phyloP scores from a whole-genome alignment of 2,113 vertebrate species.

The Propithecus coquereli region DNA sequence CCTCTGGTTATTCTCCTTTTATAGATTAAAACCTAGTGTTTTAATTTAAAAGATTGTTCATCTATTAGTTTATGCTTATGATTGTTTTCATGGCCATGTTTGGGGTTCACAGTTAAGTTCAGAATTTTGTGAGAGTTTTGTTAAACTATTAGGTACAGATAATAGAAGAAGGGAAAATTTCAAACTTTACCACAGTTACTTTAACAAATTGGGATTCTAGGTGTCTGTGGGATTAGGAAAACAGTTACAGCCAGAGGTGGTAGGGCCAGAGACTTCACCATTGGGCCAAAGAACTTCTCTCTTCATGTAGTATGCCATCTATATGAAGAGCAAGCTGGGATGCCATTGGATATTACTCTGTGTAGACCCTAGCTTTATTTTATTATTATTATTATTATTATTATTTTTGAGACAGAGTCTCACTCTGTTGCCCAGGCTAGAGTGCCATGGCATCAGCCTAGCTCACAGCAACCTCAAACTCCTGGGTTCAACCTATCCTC shows the following conservation, averaged over 20 bases:
- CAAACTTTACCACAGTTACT: not conserved
- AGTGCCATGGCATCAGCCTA: too few species aligned
- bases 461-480: too few species aligned
- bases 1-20: not conserved
- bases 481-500: too few species aligned
- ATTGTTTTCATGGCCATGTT: not conserved
- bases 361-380: not conserved
- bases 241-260: not conserved
- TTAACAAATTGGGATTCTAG: not conserved
- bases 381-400: too few species aligned
- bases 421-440: too few species aligned
- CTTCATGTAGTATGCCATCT: not conserved
- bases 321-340: not conserved
- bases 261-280: not conserved
- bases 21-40: not conserved
- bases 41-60: not conserved
- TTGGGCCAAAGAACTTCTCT: not conserved
- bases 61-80: not conserved
- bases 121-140: not conserved
- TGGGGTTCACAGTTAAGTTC: not conserved
- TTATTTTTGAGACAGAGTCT: too few species aligned
- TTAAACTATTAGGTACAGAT: not conserved
- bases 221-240: not conserved
- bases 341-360: not conserved
- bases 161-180: not conserved